phyloP scores from a whole-genome alignment of 2,888 invertebrate species.

The Eupeodes luniger region DNA sequence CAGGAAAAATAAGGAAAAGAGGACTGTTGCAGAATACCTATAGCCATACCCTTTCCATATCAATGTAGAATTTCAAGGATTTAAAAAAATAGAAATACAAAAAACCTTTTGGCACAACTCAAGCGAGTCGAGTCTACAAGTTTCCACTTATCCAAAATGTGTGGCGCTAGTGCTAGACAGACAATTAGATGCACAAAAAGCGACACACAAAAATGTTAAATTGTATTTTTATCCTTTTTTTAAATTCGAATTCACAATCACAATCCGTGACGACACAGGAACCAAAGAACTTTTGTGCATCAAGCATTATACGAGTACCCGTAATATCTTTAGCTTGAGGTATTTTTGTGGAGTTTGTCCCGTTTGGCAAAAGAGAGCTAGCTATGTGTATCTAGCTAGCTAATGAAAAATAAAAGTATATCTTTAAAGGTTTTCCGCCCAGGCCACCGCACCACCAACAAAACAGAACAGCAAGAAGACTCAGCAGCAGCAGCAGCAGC shows the following conservation, averaged over 20 bases:
- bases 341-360: constrained; percentile 13
- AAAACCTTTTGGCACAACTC: constrained; percentile 54
- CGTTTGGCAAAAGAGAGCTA: constrained; percentile 10
- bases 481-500: neutral
- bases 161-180: constrained; percentile 69
- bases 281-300: constrained; percentile 27
- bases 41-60: neutral
- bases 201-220: constrained; percentile 61
- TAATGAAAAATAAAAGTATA: constrained; percentile 60
- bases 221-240: constrained; percentile 26
- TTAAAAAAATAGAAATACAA: neutral
- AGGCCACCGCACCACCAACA: neutral
- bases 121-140: constrained; percentile 58
- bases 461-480: neutral
- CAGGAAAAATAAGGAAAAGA: constrained; percentile 19
- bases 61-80: neutral
- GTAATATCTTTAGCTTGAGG: constrained; percentile 25
- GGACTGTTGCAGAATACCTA: constrained; percentile 37
- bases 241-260: constrained; percentile 47
- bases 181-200: constrained; percentile 45
- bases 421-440: constrained; percentile 40
- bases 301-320: too few relatives aligned
- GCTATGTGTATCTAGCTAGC: neutral
- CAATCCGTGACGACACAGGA: constrained; percentile 59
- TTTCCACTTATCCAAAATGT: constrained; percentile 69